These are phyloP conservation scores for Rambutsinella grinnellia DNA, from an alignment of 2,888 invertebrate species.

Conservation along the genomic window DNA sequence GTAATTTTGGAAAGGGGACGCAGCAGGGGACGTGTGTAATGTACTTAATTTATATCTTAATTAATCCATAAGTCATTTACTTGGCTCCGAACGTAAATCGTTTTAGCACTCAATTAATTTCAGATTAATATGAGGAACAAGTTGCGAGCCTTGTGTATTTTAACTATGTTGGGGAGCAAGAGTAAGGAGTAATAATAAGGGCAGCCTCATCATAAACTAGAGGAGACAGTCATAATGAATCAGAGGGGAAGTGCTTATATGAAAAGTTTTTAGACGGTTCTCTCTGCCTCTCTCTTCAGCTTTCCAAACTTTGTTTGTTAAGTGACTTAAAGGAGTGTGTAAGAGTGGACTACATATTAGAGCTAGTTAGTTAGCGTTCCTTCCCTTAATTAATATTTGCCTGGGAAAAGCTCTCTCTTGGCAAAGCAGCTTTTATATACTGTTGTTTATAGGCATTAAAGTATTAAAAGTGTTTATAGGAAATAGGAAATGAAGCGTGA, in stretches of 20 bases:
- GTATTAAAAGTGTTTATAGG: conserved; percentile 35
- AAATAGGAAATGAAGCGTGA: conserved; percentile 51
- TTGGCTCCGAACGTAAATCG: conserved; percentile 63
- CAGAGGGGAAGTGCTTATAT: background rate
- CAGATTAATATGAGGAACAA: conserved; percentile 65
- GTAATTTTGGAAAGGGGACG: conserved; percentile 56
- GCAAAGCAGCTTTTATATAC: background rate
- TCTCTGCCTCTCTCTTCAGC: background rate
- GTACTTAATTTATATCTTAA: conserved; percentile 65
- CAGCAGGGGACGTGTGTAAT: conserved; percentile 60
- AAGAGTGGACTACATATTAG: conserved; percentile 40
- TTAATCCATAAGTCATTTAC: conserved; percentile 66
- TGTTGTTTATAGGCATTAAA: conserved; percentile 32
- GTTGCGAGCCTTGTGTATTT: too few species aligned
- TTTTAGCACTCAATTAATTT: conserved; percentile 66
- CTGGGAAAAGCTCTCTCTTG: background rate
- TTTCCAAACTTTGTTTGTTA: conserved; percentile 17
- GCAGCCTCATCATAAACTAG: conserved; percentile 46
- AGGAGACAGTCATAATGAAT: conserved; percentile 49
- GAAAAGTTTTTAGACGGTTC: background rate
- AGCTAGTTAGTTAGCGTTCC: conserved; percentile 54
- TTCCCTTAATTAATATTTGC: conserved; percentile 54
- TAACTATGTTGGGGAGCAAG: too few species aligned
- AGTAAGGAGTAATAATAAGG: conserved; percentile 44
- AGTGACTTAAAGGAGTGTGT: conserved; percentile 46